Percentiles rank a stretch among this genome's conserved stretches.
phyloP scores from a whole-genome alignment of 2,797 vertebrate species.

The Chiloscyllium punctatum region DNA sequence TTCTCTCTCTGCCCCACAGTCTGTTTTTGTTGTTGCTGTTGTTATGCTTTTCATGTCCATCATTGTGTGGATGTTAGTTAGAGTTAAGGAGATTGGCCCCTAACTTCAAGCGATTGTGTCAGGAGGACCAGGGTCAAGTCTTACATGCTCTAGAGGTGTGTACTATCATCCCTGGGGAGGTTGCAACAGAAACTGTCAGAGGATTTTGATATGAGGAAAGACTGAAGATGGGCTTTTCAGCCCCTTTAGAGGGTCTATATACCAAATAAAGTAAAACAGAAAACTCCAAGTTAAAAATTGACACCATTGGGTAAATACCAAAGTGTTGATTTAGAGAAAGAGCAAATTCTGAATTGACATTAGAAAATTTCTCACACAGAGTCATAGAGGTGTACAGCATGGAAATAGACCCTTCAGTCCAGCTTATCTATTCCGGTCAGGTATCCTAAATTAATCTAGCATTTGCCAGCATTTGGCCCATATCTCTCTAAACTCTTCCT shows the following conservation, averaged over 20 bases:
- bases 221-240: not conserved
- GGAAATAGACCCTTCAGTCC: too few species aligned
- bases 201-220: not conserved
- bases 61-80: not conserved
- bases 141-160: too few species aligned
- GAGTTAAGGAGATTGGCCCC: not conserved
- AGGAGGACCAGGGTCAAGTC: not conserved
- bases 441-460: too few species aligned
- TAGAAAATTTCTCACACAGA: not conserved
- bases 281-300: not conserved
- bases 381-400: not conserved
- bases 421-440: too few species aligned
- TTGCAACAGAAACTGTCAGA: too few species aligned
- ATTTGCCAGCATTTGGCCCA: too few species aligned
- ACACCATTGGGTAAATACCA: not conserved
- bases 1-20: not conserved
- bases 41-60: not conserved
- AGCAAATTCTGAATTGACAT: not conserved
- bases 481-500: too few species aligned
- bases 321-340: not conserved
- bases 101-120: not conserved
- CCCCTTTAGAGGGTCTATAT: not conserved
- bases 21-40: not conserved
- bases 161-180: too few species aligned
- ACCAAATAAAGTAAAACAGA: not conserved